Conservation (phyloP, 2,888 invertebrate genomes). For the Gymnosoma rotundatum region DNA sequence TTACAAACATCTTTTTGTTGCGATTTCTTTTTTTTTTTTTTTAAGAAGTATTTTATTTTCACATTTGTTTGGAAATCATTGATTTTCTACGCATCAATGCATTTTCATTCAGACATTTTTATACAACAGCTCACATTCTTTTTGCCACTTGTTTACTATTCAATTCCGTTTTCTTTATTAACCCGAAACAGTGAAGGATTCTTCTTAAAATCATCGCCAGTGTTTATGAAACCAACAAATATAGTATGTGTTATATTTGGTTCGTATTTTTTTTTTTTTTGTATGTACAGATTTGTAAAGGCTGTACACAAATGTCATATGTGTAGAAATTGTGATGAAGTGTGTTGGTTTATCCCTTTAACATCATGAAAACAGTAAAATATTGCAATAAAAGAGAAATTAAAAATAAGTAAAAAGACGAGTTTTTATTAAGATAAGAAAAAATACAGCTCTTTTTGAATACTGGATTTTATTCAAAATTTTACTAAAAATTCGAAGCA, state of each 20-base stretch:
- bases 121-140: not conserved
- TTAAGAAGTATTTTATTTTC: not conserved
- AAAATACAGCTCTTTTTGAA: too few species aligned
- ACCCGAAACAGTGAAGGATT: slow-evolving; percentile 1
- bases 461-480: too few species aligned
- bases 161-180: slow-evolving; percentile 54
- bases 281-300: too few species aligned
- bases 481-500: too few species aligned
- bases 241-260: not conserved
- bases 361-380: too few species aligned
- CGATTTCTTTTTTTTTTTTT: not conserved
- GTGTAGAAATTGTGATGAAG: not conserved
- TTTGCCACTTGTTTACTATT: slow-evolving; percentile 28
- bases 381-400: too few species aligned
- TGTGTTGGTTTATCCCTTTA: too few species aligned
- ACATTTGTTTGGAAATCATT: slow-evolving; percentile 33
- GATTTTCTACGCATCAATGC: slow-evolving; percentile 59
- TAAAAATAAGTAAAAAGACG: too few species aligned
- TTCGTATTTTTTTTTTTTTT: too few species aligned
- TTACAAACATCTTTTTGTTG: too few species aligned
- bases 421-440: too few species aligned
- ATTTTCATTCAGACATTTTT: slow-evolving; percentile 38
- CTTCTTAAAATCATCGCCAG: slow-evolving; percentile 11
- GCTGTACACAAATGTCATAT: too few species aligned
- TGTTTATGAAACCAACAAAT: slow-evolving; percentile 1